Base-by-base conservation (phyloP, 2,797 vertebrate species). In the Parotocinclus haroldoi region DNA sequence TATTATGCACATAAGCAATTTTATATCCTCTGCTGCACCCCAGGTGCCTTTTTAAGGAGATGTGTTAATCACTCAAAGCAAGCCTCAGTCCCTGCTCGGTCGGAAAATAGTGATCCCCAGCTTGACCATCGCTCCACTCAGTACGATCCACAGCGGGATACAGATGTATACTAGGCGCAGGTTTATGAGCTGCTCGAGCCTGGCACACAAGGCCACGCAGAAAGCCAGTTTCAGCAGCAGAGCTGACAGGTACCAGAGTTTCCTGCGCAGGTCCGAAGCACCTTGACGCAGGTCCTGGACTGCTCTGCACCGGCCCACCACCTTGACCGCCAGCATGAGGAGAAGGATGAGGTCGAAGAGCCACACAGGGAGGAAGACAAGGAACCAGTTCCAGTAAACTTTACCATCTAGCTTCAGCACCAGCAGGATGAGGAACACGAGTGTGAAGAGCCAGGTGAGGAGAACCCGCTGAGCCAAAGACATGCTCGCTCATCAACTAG, bases 341-440 rank as follows among this genome's bases (percentile, higher is more conserved):
- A 98, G 86, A 53, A 98, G 94, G 68, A 96, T 93, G 38, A 93
- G 92, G 10, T 98, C 96, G 12, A 98, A 96, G 78, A 98, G 92
- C 96, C 96, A 99, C 64, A 98, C 89, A 0, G 94, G 96, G 71
- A 96, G 93, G 67, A 98, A 98, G 81, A 98, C 94, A 72, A 98
- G 92, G 83, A 98, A 97, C 96, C 96, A 99, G 87, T 91, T 98
- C 96, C 96, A 96, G 0, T 93, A 92, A 4, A 96, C 94, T 79
- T 97, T 96, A 63, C 95, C 94, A 74, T 99, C 96, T 90, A 98
- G 73, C 85, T 98, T 98, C 55, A 98, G 89, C 16, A 98, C 96
- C 67, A 98, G 83, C 89, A 98, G 94, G 80, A 96, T 95, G 69
- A 98, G 89, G 85, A 98, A 98, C 71, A 97, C 90, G 59, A 98